A percentile compares a stretch with the other conserved stretches of the same genome.
phyloP scores from a whole-genome alignment of 2,797 vertebrate species.

The Parauchenoglanis ngamensis region DNA sequence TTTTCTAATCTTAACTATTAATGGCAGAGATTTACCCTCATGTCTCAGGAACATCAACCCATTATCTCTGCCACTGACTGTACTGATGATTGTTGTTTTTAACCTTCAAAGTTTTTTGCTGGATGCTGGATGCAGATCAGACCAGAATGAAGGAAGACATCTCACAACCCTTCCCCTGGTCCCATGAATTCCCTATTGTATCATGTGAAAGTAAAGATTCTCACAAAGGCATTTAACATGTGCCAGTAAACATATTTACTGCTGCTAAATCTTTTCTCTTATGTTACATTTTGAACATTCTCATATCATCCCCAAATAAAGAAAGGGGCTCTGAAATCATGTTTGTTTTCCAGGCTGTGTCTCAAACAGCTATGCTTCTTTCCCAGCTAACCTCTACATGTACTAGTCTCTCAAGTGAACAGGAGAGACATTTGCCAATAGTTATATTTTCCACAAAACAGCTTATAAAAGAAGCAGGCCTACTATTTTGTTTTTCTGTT shows the following conservation, averaged over 20 bases:
- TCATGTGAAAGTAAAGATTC: conserved; percentile 44
- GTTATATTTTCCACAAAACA: conserved; percentile 47
- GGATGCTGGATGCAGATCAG: conserved; percentile 71
- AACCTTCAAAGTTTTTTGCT: conserved; percentile 42
- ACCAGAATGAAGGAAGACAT: conserved; percentile 54
- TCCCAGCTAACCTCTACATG: conserved; percentile 57
- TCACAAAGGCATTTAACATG: conserved; percentile 18
- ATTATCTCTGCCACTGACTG: conserved; percentile 73
- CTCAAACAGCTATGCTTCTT: neutral
- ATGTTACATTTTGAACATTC: conserved; percentile 52
- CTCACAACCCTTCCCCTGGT: conserved; percentile 31
- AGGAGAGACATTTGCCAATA: conserved; percentile 55
- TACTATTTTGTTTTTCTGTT: conserved; percentile 4
- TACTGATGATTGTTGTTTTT: conserved; percentile 76
- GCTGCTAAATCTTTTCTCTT: conserved; percentile 17
- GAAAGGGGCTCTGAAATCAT: conserved; percentile 63
- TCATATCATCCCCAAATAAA: conserved; percentile 62
- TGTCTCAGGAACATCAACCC: conserved; percentile 73
- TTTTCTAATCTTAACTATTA: conserved; percentile 57
- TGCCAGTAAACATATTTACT: conserved; percentile 25
- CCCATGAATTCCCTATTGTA: conserved; percentile 22
- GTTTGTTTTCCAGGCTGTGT: conserved; percentile 58
- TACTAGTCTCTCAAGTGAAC: conserved; percentile 53
- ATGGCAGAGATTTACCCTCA: conserved; percentile 73
- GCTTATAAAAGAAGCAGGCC: neutral